Evolutionary conservation across 2,797 vertebrate species (phyloP).

Genomic region (Propithecus deckenii): DNA sequence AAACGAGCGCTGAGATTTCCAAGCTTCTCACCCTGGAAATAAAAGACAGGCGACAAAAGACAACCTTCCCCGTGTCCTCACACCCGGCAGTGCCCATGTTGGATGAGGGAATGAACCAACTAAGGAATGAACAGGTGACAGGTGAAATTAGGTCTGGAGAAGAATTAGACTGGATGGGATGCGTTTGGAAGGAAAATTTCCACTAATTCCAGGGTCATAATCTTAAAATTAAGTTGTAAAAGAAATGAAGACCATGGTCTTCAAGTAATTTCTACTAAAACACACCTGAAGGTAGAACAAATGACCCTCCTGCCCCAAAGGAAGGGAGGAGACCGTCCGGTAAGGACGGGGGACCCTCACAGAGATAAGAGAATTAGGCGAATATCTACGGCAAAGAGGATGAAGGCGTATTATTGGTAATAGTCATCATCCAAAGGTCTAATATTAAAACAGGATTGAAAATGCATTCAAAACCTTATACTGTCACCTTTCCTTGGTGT

Average conservation of each 20-base stretch:
- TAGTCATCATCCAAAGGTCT: not conserved
- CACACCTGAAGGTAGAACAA: not conserved
- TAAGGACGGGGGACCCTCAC: not conserved
- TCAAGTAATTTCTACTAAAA: slow-evolving; percentile 27
- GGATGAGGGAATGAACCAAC: not conserved
- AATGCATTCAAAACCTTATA: not conserved
- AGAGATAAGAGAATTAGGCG: not conserved
- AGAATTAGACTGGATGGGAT: not conserved
- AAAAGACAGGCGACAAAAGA: not conserved
- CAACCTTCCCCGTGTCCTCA: not conserved
- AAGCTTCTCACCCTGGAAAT: not conserved
- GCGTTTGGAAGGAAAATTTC: not conserved
- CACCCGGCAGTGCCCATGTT: not conserved
- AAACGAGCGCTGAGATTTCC: not conserved
- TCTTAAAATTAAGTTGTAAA: not conserved
- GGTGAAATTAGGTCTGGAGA: not conserved
- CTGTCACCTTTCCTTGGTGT: not conserved
- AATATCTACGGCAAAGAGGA: not conserved
- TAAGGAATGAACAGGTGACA: not conserved
- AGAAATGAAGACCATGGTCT: not conserved
- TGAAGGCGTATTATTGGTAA: not conserved
- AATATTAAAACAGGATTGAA: not conserved
- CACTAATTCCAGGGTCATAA: not conserved
- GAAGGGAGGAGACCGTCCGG: not conserved
- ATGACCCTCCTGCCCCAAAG: not conserved